These are phyloP conservation scores for Eulemur rufifrons DNA, from an alignment of 2,113 vertebrate genomes.

Conservation along the genomic window DNA sequence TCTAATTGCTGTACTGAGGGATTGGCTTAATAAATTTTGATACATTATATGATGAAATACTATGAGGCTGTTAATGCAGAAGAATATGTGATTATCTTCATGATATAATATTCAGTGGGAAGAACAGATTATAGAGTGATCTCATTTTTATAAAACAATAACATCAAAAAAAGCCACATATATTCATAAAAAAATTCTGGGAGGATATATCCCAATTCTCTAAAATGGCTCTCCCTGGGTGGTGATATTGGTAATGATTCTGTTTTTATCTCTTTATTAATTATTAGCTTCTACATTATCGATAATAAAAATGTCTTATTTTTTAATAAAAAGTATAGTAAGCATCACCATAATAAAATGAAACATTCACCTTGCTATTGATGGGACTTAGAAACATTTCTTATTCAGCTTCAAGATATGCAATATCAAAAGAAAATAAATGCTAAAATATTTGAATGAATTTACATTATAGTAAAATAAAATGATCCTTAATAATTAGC, in stretches of 20 bases:
- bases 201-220: not conserved
- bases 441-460: not conserved
- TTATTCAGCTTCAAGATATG: not conserved
- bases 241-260: not conserved
- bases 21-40: conserved; percentile 45
- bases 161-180: not conserved
- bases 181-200: conserved; percentile 2
- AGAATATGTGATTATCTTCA: conserved; percentile 19
- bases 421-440: not conserved
- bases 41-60: conserved; percentile 33
- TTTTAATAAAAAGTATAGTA: not conserved
- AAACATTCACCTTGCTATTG: not conserved
- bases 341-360: not conserved
- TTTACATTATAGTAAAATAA: not conserved
- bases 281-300: not conserved
- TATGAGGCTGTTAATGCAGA: not conserved
- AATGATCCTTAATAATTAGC: not conserved
- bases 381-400: not conserved
- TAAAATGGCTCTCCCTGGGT: not conserved
- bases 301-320: not conserved
- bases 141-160: conserved; percentile 29
- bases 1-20: not conserved
- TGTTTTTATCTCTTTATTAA: not conserved
- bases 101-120: not conserved
- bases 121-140: not conserved